Percentiles rank a stretch among this genome's conserved stretches.
phyloP scores from a whole-genome alignment of 2,888 invertebrate species.

The Daptonema setosum region DNA sequence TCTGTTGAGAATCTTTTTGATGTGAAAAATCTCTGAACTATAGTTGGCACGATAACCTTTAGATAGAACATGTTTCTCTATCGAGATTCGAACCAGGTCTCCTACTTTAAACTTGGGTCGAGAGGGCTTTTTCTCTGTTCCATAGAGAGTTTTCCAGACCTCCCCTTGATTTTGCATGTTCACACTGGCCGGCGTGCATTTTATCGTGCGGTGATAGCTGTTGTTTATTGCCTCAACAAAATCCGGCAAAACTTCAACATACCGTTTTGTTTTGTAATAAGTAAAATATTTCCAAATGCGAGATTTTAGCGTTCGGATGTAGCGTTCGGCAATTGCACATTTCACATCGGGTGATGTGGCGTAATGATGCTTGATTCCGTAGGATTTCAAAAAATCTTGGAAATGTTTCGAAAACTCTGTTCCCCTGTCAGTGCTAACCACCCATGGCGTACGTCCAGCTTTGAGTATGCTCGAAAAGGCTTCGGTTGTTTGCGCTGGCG shows the following conservation, averaged over 20 bases:
- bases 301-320: not conserved
- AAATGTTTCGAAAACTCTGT: not conserved
- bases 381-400: not conserved
- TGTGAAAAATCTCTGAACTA: not conserved
- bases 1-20: not conserved
- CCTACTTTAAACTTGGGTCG: not conserved
- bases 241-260: not conserved
- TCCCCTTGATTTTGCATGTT: not conserved
- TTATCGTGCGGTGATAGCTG: not conserved
- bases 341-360: not conserved
- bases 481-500: not conserved
- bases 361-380: not conserved
- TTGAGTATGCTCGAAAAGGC: not conserved
- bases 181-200: not conserved
- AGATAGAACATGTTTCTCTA: not conserved
- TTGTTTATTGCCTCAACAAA: not conserved
- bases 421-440: not conserved
- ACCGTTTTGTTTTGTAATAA: not conserved
- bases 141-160: not conserved
- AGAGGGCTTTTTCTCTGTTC: not conserved
- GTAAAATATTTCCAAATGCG: not conserved
- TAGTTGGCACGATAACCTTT: slow-evolving; percentile 4
- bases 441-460: not conserved
- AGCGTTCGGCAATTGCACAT: not conserved
- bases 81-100: slow-evolving; percentile 1